phyloP scores from a whole-genome alignment of 2,797 vertebrate species.

The Pantherophis vulpinus region DNA sequence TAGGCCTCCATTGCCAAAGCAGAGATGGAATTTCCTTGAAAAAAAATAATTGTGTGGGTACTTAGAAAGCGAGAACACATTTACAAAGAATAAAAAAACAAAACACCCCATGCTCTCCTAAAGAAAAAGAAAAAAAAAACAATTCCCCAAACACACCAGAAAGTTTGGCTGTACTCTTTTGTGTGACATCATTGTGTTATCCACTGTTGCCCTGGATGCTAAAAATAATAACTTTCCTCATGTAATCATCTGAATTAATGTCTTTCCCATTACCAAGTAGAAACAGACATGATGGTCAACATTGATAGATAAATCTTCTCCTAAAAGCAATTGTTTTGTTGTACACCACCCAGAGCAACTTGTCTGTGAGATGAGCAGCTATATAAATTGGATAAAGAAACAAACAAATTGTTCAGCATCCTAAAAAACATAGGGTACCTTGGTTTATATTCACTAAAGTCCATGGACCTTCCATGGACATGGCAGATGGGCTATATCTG shows the following conservation, averaged over 20 bases:
- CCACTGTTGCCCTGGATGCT: neutral
- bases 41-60: neutral
- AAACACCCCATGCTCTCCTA: neutral
- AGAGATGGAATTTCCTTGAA: neutral
- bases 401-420: neutral
- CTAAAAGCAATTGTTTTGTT: neutral
- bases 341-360: neutral
- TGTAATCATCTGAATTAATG: neutral
- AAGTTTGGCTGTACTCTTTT: neutral
- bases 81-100: neutral
- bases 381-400: neutral
- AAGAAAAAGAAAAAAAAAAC: neutral
- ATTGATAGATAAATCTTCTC: neutral
- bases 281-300: neutral
- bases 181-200: neutral
- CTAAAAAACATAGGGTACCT: neutral
- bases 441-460: neutral
- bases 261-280: neutral
- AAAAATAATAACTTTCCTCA: neutral
- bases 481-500: neutral
- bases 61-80: neutral
- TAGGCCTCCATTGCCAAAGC: neutral
- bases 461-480: neutral
- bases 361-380: neutral
- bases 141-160: neutral